Evolutionary conservation across 2,888 invertebrate species (phyloP).

Genomic region (Drosophila paramelanica): DNA sequence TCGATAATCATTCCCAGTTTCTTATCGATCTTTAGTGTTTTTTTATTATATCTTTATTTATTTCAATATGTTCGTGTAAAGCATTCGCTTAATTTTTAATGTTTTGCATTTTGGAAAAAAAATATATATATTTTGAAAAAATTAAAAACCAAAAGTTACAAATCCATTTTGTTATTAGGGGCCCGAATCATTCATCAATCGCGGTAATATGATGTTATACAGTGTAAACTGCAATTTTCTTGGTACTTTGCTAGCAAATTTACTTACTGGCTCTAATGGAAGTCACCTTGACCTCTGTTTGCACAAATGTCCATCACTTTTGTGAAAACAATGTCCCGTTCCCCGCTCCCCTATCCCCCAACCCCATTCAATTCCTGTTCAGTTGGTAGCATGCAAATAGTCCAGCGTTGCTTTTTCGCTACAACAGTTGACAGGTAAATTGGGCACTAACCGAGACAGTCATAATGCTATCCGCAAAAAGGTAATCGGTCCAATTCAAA

Average conservation of each 20-base stretch:
- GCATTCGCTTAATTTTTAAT: too few species aligned
- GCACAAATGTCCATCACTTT: slow-evolving; percentile 26
- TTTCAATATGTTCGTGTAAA: too few species aligned
- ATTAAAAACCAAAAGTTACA: too few species aligned
- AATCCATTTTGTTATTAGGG: too few species aligned
- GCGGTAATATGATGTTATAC: too few species aligned
- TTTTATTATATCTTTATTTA: too few species aligned
- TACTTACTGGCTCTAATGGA: slow-evolving; percentile 35
- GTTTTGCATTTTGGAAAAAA: too few species aligned
- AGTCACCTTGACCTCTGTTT: slow-evolving; percentile 39
- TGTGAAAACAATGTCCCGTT: slow-evolving; percentile 10
- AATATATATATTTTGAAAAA: too few species aligned
- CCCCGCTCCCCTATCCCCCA: slow-evolving; percentile 13
- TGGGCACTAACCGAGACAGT: slow-evolving; percentile 26
- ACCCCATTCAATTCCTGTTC: slow-evolving; percentile 10
- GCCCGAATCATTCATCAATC: too few species aligned
- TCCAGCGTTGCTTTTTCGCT: slow-evolving; percentile 47
- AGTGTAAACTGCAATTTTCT: slow-evolving; percentile 54
- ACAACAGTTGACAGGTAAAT: slow-evolving; percentile 50
- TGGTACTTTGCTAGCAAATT: slow-evolving; percentile 44
- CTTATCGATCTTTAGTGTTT: too few species aligned
- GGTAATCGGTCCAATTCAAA: neutral
- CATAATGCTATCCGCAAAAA: slow-evolving; percentile 6
- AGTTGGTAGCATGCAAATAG: slow-evolving; percentile 50
- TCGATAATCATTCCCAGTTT: too few species aligned